Percentiles rank a stretch among this genome's conserved stretches.
phyloP scores from a whole-genome alignment of 1,140 invertebrate species.

The Adelges cooleyi region DNA sequence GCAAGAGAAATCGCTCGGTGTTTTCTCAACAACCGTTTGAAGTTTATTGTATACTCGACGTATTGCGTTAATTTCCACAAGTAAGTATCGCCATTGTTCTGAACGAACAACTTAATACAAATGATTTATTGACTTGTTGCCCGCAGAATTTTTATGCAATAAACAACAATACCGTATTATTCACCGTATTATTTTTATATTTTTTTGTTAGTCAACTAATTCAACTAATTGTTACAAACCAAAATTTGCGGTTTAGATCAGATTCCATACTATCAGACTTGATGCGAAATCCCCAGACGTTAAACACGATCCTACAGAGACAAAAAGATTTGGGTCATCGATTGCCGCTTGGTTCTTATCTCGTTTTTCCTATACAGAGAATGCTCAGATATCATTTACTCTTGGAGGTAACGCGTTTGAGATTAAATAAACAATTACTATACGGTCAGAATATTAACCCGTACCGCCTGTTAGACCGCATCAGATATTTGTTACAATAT shows the following conservation, averaged over 20 bases:
- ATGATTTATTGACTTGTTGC: no score
- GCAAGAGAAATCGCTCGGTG: neutral
- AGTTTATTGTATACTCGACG: neutral
- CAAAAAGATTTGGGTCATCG: constrained; percentile 22
- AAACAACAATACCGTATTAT: no score
- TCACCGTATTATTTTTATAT: no score
- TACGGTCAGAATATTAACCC: no score
- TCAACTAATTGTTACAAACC: no score
- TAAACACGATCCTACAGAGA: constrained; percentile 2
- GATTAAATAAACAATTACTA: neutral
- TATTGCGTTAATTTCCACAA: constrained; percentile 14
- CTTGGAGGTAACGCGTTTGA: neutral
- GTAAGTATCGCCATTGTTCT: no score
- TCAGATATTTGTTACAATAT: no score
- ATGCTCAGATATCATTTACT: constrained; percentile 19
- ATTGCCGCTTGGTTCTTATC: constrained; percentile 12
- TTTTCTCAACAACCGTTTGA: constrained; percentile 13
- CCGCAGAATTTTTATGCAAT: no score
- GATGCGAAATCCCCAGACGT: neutral
- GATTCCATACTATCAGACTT: constrained; percentile 1
- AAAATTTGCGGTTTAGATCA: constrained; percentile 10
- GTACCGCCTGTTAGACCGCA: no score
- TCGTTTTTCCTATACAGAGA: neutral
- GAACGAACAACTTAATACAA: no score
- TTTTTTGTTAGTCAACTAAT: no score